Evolutionary conservation across 2,113 vertebrate species (phyloP).

Genomic region (Lepisosteus osseus): DNA sequence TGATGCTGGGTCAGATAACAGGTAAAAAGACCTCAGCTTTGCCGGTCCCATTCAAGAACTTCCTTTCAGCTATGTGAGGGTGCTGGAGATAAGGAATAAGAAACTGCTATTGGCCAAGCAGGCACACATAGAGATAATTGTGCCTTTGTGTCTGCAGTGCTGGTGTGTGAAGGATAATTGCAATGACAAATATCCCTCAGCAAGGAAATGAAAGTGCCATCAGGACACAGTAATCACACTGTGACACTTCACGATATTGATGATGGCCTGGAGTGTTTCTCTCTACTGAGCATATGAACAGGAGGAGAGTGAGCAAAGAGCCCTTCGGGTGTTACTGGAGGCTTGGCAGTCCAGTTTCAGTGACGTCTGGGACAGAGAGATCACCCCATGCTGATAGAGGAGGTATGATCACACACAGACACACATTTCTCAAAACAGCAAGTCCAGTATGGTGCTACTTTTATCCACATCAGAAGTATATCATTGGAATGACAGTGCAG

Average conservation of each 20-base stretch:
- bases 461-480: slow-evolving; percentile 46
- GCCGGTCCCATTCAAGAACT: not conserved
- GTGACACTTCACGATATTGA: slow-evolving; percentile 26
- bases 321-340: slow-evolving; percentile 52
- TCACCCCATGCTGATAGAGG: slow-evolving; percentile 35
- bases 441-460: slow-evolving; percentile 30
- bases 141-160: slow-evolving; percentile 9
- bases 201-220: slow-evolving; percentile 8
- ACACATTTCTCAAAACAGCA: not conserved
- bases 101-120: slow-evolving; percentile 16
- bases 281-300: slow-evolving; percentile 35
- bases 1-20: slow-evolving; percentile 24
- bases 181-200: slow-evolving; percentile 28
- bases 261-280: slow-evolving; percentile 43
- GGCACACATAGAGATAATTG: slow-evolving; percentile 19
- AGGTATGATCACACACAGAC: slow-evolving; percentile 33
- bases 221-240: slow-evolving; percentile 30
- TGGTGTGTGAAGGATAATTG: slow-evolving; percentile 47
- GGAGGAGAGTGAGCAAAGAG: slow-evolving; percentile 35
- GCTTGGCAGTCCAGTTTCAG: not conserved
- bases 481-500: too few species aligned
- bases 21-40: slow-evolving; percentile 13
- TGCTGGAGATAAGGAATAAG: slow-evolving; percentile 21
- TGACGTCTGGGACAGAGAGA: not conserved
- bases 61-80: slow-evolving; percentile 10